Conservation (phyloP, 1,140 invertebrate species). For the Pseudomyrmex cubaensis region DNA sequence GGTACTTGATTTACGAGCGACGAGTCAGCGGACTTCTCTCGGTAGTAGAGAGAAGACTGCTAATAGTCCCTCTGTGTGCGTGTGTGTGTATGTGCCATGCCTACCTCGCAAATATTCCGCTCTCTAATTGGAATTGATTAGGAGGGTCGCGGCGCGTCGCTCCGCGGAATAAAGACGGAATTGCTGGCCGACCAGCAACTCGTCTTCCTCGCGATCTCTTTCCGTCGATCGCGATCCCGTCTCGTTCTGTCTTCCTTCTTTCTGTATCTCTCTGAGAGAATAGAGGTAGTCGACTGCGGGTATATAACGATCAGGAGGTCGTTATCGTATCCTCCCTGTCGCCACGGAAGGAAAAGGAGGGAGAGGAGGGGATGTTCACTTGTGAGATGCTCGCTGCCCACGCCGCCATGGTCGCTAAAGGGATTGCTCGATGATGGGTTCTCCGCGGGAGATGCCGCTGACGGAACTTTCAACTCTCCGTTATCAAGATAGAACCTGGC, state of each 20-base stretch:
- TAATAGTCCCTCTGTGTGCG: conserved; percentile 83
- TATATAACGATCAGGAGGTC: conserved; percentile 36
- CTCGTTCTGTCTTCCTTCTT: not conserved
- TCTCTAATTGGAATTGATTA: conserved; percentile 86
- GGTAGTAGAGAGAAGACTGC: conserved; percentile 82
- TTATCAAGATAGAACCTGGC: conserved; percentile 4
- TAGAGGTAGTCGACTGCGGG: conserved; percentile 32
- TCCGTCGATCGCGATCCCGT: not conserved
- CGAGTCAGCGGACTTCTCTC: conserved; percentile 74
- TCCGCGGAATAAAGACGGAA: conserved; percentile 82
- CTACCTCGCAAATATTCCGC: conserved; percentile 84
- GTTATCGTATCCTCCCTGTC: conserved; percentile 42
- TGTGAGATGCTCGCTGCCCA: not conserved
- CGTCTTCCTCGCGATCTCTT: conserved; percentile 36
- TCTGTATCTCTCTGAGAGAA: conserved; percentile 54
- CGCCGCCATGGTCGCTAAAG: not conserved
- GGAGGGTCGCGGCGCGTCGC: conserved; percentile 75
- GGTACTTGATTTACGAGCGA: conserved; percentile 84
- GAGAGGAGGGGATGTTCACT: not conserved
- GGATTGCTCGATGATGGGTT: not conserved
- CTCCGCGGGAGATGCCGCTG: not conserved
- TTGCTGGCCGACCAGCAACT: conserved; percentile 69
- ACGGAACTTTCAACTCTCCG: conserved; percentile 5
- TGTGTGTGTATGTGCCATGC: conserved; percentile 38
- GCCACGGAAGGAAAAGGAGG: not conserved